phyloP scores from a whole-genome alignment of 2,113 vertebrate species.

The Mobula hypostoma region DNA sequence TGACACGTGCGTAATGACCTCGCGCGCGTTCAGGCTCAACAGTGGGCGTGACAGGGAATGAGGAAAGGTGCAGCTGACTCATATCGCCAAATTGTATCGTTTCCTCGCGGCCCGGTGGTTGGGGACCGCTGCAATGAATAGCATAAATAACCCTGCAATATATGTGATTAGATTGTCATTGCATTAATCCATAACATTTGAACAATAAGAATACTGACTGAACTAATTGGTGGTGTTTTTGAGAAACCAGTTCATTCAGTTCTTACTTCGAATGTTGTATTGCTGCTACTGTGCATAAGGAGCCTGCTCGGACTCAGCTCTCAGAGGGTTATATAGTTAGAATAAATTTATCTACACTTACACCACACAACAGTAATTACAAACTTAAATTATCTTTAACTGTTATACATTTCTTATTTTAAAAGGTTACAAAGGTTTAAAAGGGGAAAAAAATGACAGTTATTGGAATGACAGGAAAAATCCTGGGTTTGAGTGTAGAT shows the following conservation, averaged over 20 bases:
- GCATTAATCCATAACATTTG: neutral
- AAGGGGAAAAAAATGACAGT: conserved; percentile 40
- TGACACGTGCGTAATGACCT: no score
- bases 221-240: neutral
- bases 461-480: conserved; percentile 31
- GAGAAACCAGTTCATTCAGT: neutral
- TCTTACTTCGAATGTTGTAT: neutral
- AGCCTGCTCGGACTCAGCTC: neutral
- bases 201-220: neutral
- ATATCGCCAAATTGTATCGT: no score
- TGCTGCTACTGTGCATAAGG: neutral
- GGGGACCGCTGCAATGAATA: neutral
- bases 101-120: no score
- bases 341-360: neutral
- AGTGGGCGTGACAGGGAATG: no score
- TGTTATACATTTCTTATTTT: conserved; percentile 3
- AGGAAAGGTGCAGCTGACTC: no score
- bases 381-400: conserved; percentile 2
- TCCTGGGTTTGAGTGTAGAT: conserved; percentile 38
- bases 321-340: neutral
- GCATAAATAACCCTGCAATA: neutral
- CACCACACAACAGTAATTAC: neutral
- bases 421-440: neutral
- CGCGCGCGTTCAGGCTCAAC: no score
- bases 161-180: neutral